Evolutionary conservation across 2,888 invertebrate species (phyloP), one percentile per base, ranked within the genome.

Genomic region (Galerucella nymphaeae): DNA sequence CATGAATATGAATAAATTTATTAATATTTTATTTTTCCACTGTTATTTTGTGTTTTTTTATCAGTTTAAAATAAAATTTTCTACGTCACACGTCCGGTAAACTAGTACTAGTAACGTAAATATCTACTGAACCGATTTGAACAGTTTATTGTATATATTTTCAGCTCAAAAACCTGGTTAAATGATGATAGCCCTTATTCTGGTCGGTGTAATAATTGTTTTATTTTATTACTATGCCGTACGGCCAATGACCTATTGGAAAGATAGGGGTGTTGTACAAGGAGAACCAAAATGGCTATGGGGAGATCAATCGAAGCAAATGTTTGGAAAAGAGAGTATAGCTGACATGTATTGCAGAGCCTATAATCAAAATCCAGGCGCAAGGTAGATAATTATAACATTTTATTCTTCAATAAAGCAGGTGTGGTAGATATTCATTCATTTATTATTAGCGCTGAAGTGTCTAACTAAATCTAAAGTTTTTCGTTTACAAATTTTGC

Each of bases 211-310:
- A 8, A 9, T 67, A 48, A 11, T 70, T 23, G 69, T 61, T 20
- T 53, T 76, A 16, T 74, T 74, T 42, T 76, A 76, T 45, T 75
- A 70, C 41, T 41, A 66, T 38, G 66, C 73, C 4, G 58, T 76
- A 18, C 76, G 68, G 58, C 78, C 76, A 0, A 74, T 73, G 68
- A 70, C n/a, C 18, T 77, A 76, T 55, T 80, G 80, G 80, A 77
- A 65, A 48, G 68, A 77, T 1, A 66, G 70, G n/a, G 77, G 77
- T 13, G 77, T 80, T 5, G 71, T 74, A 30, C 80, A 80, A 73
- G 71, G 70, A n/a, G 74, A 73, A 10, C 75, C 77, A 64, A 58
- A 64, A 62, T 73, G 75, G 59, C 23, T 81, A 13, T 73, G 78
- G 38, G 80, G 80, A 11, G 80, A 81, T 48, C 76, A 69, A 45